Percentiles rank a stretch among this genome's conserved stretches.
Evolutionary conservation across 2,888 invertebrate genomes (phyloP).

Genomic region (Ariolimax columbianus): DNA sequence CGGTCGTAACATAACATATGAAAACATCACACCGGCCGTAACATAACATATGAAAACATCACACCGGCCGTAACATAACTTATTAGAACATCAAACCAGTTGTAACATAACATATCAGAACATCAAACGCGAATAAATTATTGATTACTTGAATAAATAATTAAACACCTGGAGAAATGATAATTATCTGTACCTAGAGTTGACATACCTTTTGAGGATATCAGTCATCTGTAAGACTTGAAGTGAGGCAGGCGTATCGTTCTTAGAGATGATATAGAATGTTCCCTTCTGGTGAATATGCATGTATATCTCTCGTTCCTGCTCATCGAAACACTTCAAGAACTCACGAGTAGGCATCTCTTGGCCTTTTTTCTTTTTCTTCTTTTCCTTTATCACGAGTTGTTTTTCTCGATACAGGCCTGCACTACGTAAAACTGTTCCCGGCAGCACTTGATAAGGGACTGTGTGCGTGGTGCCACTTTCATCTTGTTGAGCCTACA

Average conservation of each 20-base stretch:
- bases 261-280: constrained; percentile 16
- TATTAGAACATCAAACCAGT: too few species aligned
- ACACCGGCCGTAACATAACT: too few species aligned
- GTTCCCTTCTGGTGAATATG: neutral
- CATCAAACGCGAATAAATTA: too few species aligned
- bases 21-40: too few species aligned
- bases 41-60: too few species aligned
- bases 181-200: neutral
- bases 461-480: neutral
- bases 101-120: too few species aligned
- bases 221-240: constrained; percentile 22
- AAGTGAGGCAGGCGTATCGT: neutral
- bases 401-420: constrained; percentile 9
- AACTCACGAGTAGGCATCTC: neutral
- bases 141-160: too few species aligned
- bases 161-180: too few species aligned
- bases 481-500: neutral
- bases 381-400: neutral
- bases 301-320: constrained; percentile 21
- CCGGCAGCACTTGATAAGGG: neutral
- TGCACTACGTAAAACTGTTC: constrained; percentile 24
- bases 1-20: too few species aligned
- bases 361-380: constrained; percentile 18
- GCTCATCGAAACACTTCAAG: constrained; percentile 24
- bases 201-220: neutral